Evolutionary conservation across 2,888 invertebrate genomes (phyloP), one percentile per base, ranked within the genome.

Genomic region (Eilema caniola): DNA sequence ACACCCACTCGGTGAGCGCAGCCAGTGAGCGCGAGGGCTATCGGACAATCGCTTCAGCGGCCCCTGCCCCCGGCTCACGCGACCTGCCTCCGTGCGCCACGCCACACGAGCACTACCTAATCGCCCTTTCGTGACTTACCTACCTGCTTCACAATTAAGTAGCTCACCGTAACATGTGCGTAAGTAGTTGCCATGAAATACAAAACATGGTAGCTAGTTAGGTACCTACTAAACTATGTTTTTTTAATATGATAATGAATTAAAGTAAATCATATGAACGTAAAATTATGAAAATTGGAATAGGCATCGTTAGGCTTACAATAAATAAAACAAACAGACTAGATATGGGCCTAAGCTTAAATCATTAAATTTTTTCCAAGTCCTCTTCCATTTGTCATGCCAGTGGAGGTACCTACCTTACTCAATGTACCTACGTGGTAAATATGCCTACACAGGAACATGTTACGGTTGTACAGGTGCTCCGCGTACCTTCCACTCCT

Each of bases 401-500:
- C 16, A n/a, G 28, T 60, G 60, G 28, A 10, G 4, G 24, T 59
- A 59, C 53, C 53, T 47, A 47, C 20, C 53, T 47, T 20, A 20
- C 20, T 53, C 53, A 10, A 53, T 20, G n/a, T 14, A 59, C 24
- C 24, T 24, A 25, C 23, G 23, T 1, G 23, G 23, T 23, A 37
- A 12, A 37, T 16, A 33, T 12, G 1, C 4, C 53, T 57, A 72
- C 78, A 73, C 70, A 62, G 59, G 47, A 33, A 63, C 28, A 64
- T 60, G 72, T 68, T 56, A 16, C 62, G 37, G 70, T 71, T 64
- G 74, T 76, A 76, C 79, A 75, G 14, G 41, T 41, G 16, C 79
- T 77, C 70, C 69, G 69, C 81, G 82, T 80, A 83, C 82, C 73
- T 77, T 77, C 71, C 73, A 77, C 78, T 73, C 7, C 67, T 76